Conservation (phyloP, 2,797 vertebrate species). For the Cyclura pinguis region DNA sequence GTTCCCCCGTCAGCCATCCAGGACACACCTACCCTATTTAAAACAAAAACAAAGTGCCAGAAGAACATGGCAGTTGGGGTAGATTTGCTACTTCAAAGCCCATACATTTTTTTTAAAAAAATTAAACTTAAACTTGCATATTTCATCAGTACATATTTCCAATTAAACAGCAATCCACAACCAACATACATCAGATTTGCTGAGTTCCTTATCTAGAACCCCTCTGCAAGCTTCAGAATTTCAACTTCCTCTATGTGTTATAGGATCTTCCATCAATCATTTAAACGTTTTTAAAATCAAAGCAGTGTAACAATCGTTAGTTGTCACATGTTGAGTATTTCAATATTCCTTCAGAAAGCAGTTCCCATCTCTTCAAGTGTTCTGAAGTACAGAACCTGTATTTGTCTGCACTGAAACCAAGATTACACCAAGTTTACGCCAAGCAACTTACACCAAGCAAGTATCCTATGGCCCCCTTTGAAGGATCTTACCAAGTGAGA, state of each 20-base stretch:
- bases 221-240: not conserved
- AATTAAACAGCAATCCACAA: not conserved
- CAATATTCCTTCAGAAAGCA: slow-evolving; percentile 11
- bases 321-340: not conserved
- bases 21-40: too few relatives aligned
- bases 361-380: not conserved
- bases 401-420: not conserved
- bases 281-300: not conserved
- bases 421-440: not conserved
- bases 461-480: not conserved
- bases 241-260: not conserved
- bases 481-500: not conserved
- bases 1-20: too few relatives aligned
- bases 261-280: not conserved
- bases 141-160: not conserved
- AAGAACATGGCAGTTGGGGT: too few relatives aligned
- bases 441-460: not conserved
- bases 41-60: too few relatives aligned
- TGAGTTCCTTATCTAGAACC: not conserved
- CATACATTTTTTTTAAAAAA: not conserved
- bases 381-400: not conserved
- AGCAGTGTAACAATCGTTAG: not conserved
- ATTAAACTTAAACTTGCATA: not conserved
- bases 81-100: not conserved
- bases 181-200: not conserved